phyloP scores from a whole-genome alignment of 2,888 invertebrate genomes.

The Subacronicta megacephala region DNA sequence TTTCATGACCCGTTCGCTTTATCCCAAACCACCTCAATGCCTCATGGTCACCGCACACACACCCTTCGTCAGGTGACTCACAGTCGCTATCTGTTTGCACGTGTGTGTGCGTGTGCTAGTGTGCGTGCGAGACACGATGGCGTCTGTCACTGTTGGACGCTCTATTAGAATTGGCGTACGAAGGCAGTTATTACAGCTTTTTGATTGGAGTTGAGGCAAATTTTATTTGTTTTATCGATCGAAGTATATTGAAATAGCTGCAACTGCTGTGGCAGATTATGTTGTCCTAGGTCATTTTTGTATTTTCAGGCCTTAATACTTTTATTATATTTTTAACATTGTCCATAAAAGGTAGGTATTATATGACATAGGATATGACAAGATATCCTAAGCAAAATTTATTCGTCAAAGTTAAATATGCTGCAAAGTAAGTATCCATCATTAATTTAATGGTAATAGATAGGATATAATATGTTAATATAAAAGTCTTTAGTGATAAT shows the following conservation, averaged over 20 bases:
- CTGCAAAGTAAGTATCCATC: too few relatives aligned
- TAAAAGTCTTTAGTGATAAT: too few relatives aligned
- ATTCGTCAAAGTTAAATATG: too few relatives aligned
- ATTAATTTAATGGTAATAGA: too few relatives aligned
- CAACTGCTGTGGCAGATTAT: neutral
- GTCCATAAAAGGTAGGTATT: too few relatives aligned
- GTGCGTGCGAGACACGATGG: constrained; percentile 81
- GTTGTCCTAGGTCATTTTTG: neutral
- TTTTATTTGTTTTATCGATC: constrained; percentile 26
- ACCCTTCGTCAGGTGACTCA: constrained; percentile 86
- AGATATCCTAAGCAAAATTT: too few relatives aligned
- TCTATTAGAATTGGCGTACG: constrained; percentile 60
- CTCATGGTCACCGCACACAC: constrained; percentile 69
- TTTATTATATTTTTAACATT: too few relatives aligned
- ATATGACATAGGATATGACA: too few relatives aligned
- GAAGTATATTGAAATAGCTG: neutral
- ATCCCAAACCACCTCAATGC: constrained; percentile 52
- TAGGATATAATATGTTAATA: too few relatives aligned
- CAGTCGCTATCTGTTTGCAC: constrained; percentile 71
- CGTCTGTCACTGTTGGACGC: constrained; percentile 64
- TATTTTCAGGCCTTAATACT: too few relatives aligned
- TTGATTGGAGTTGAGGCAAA: constrained; percentile 24
- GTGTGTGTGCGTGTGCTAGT: constrained; percentile 68
- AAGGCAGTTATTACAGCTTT: constrained; percentile 17
- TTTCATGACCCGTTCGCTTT: constrained; percentile 6